These are phyloP conservation scores for Melanotaenia nigrans DNA, from an alignment of 2,797 vertebrate species.

Conservation along the genomic window DNA sequence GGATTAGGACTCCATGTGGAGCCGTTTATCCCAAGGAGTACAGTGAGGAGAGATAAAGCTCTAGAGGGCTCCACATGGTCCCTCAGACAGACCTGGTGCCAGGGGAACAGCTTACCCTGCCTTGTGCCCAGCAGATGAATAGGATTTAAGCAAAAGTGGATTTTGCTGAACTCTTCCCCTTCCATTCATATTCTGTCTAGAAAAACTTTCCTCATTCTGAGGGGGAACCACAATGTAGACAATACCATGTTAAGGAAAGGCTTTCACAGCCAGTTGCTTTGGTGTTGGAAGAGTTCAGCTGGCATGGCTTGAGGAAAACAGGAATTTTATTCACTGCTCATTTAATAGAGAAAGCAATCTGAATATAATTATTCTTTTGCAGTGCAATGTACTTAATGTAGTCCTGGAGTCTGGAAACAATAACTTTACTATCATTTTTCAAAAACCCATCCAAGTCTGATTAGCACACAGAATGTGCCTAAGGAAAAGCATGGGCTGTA, in stretches of 20 bases:
- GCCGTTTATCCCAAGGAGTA: constrained; percentile 82
- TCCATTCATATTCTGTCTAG: constrained; percentile 67
- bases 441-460: constrained; percentile 48
- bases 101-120: constrained; percentile 81
- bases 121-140: constrained; percentile 82
- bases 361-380: constrained; percentile 49
- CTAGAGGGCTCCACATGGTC: constrained; percentile 72
- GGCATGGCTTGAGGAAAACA: constrained; percentile 45
- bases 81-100: constrained; percentile 77
- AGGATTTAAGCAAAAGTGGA: constrained; percentile 82
- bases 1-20: constrained; percentile 82
- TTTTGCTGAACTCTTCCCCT: constrained; percentile 78
- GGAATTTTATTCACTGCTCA: constrained; percentile 36
- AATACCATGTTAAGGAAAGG: constrained; percentile 48
- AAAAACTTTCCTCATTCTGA: constrained; percentile 64
- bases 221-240: constrained; percentile 44
- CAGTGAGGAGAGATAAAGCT: constrained; percentile 81
- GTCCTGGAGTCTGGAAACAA: constrained; percentile 57
- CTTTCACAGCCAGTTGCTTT: constrained; percentile 38
- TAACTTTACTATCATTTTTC: constrained; percentile 37
- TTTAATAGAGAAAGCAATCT: constrained; percentile 36
- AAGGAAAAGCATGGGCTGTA: constrained; percentile 31
- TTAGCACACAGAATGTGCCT: constrained; percentile 50
- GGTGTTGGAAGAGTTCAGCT: constrained; percentile 52
- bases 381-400: constrained; percentile 39